Base-by-base conservation (phyloP, 2,113 vertebrate genomes). In the Tetrao urogallus region DNA sequence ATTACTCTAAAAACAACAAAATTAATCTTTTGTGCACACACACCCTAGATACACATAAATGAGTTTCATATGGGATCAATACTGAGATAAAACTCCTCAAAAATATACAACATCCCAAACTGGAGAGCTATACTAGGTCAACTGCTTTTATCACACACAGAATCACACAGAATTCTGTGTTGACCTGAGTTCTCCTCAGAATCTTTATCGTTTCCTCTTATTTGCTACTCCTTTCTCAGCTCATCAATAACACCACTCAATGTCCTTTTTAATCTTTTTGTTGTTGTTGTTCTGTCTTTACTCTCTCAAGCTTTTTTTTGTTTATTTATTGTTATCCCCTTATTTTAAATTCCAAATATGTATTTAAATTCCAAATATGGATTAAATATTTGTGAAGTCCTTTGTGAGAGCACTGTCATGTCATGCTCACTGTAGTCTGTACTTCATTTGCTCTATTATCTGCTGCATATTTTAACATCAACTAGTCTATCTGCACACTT, bases 1-100 rank as follows among this genome's bases (percentile, higher is more conserved):
- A 34, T 65, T 85, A 32, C 38, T 43, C 34, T n/a, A 64, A 85
- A 80, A 89, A 60, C 13, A 16, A 8, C 24, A 81, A 32, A 88
- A 66, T 48, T 8, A 60, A 40, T 24, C 30, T 71, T 67, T 34
- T 17, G 50, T 0, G 0, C 5, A 27, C n/a, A 75, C 5, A 27
- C 5, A 38, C 3, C 17, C 45, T 54, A 25, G 15, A 34, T 25
- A n/a, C 22, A 38, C 7, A 13, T 42, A 70, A 57, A n/a, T 58
- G 14, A 72, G 30, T 20, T 10, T 2, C 43, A 10, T 22, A 16
- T 36, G 34, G n/a, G 48, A 28, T 52, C 30, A 70, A 58, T 32
- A 52, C 13, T 38, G n/a, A 43, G 32, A 48, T 8, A 65, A 58
- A 65, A 27, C 48, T 30, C 14, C 20, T 83, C 13, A 45, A 0